Evolutionary conservation across 2,113 vertebrate genomes (phyloP).

Genomic region (Burhinus bistriatus): DNA sequence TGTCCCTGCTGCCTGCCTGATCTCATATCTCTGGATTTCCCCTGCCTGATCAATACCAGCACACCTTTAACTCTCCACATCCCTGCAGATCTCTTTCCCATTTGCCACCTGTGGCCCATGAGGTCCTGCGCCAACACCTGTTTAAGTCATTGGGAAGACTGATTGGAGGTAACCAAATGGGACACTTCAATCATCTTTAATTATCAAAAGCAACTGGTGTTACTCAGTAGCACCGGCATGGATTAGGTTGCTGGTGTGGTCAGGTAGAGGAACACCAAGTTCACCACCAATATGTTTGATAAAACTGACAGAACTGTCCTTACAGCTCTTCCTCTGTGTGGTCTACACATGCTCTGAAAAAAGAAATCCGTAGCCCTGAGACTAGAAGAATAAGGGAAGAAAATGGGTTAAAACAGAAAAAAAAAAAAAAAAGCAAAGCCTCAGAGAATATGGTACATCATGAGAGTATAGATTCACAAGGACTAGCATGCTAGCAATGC

Average conservation of each 20-base stretch:
- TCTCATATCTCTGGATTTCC: not conserved
- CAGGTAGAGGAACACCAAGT: not conserved
- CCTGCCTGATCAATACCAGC: not conserved
- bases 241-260: not conserved
- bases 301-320: not conserved
- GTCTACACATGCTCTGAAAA: not conserved
- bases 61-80: not conserved
- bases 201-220: not conserved
- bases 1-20: not conserved
- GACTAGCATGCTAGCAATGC: not conserved
- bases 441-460: not conserved
- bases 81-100: not conserved
- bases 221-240: too few relatives aligned
- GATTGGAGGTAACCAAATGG: not conserved
- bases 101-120: not conserved
- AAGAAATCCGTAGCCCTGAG: fast-evolving
- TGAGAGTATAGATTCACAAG: not conserved
- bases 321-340: not conserved
- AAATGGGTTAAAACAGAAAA: not conserved
- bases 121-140: not conserved
- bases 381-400: not conserved
- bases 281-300: not conserved
- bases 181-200: not conserved
- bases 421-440: not conserved
- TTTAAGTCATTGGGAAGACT: not conserved